Percentiles rank a stretch among this genome's conserved stretches.
phyloP scores from a whole-genome alignment of 2,888 invertebrate species.

The Griposia aprilina region DNA sequence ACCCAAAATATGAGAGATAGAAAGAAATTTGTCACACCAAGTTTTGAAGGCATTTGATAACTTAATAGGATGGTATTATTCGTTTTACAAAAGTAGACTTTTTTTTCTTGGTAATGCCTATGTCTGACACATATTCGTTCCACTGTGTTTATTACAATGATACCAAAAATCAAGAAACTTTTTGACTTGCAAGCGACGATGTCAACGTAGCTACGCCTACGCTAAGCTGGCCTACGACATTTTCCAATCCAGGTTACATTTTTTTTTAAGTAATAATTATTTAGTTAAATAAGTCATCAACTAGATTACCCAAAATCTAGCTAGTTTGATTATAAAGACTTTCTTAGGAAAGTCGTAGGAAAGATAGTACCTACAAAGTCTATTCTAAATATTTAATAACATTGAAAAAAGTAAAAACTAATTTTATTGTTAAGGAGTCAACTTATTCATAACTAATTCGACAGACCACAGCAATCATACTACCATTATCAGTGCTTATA shows the following conservation, averaged over 20 bases:
- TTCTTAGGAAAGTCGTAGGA: not conserved
- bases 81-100: too few relatives aligned
- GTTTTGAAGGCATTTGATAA: too few relatives aligned
- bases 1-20: too few relatives aligned
- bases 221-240: too few relatives aligned
- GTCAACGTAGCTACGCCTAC: not conserved
- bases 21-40: too few relatives aligned
- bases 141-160: not conserved
- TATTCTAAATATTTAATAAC: not conserved
- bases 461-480: not conserved
- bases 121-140: too few relatives aligned
- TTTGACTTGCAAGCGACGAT: too few relatives aligned
- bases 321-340: not conserved
- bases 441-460: not conserved
- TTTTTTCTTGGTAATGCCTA: too few relatives aligned
- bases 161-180: not conserved
- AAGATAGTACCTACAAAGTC: not conserved
- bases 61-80: too few relatives aligned
- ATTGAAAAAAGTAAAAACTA: not conserved
- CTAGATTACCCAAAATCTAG: not conserved
- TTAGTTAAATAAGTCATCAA: not conserved
- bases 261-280: not conserved
- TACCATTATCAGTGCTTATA: not conserved
- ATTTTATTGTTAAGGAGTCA: not conserved
- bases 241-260: not conserved